Percentiles rank a stretch among this genome's conserved stretches.
These are phyloP conservation scores for Drosophila punjabiensis DNA, from an alignment of 1,140 invertebrate genomes.

Conservation along the genomic window DNA sequence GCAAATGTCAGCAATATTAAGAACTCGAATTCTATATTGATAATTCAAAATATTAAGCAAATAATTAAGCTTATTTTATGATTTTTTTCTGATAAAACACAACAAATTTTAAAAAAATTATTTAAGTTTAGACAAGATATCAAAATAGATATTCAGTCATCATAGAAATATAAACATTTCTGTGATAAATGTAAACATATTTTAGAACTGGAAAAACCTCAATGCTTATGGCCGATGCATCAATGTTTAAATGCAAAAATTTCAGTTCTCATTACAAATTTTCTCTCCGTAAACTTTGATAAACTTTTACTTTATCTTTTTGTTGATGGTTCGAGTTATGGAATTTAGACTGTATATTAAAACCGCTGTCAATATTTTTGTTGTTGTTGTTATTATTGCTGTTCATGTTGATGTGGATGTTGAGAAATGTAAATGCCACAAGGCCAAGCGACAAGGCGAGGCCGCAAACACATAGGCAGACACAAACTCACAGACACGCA, in stretches of 20 bases:
- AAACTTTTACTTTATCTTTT: neutral
- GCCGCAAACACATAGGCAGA: constrained; percentile 60
- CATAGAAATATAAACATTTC: neutral
- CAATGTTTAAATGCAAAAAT: neutral
- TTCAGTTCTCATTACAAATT: too few species aligned
- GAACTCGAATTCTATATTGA: neutral
- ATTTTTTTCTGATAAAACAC: neutral
- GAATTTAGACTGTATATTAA: constrained; percentile 27
- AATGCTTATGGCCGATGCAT: neutral
- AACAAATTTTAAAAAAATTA: neutral
- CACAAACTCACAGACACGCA: constrained; percentile 52
- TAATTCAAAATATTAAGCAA: neutral
- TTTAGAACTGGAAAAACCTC: neutral
- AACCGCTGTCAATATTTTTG: constrained; percentile 29
- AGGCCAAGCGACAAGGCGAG: constrained; percentile 84
- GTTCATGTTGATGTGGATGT: constrained; percentile 50
- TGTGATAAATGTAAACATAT: neutral
- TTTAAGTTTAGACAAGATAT: neutral
- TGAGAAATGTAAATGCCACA: constrained; percentile 83
- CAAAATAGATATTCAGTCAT: neutral
- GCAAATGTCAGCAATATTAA: neutral
- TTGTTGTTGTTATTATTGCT: constrained; percentile 11
- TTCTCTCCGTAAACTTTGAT: neutral
- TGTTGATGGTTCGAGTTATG: neutral
- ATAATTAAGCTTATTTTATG: neutral